A percentile compares a stretch with the other conserved stretches of the same genome.
These are phyloP conservation scores for Agelas oroides DNA, from an alignment of 37 sponge, comb jelly and placozoan species.

Conservation along the genomic window DNA sequence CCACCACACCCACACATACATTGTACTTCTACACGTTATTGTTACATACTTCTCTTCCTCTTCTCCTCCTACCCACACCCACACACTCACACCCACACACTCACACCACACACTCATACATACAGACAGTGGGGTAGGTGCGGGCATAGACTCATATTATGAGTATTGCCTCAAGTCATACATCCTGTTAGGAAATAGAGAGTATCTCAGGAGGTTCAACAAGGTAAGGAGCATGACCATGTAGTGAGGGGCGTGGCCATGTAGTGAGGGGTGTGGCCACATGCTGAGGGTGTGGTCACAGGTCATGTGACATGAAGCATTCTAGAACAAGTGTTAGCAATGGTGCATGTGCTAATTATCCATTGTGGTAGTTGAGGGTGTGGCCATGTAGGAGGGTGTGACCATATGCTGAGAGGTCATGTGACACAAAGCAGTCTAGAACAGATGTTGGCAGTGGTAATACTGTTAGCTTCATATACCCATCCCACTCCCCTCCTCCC, in stretches of 20 bases:
- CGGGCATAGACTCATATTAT: slow-evolving; percentile 98
- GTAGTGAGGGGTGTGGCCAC: no score
- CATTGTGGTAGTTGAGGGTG: background rate
- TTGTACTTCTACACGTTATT: no score
- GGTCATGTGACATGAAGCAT: no score
- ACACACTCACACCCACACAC: background rate
- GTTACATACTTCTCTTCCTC: background rate
- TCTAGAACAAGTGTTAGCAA: background rate
- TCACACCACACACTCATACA: background rate
- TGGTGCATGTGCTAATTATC: background rate
- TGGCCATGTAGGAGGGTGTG: no score
- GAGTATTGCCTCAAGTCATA: slow-evolving; percentile 97
- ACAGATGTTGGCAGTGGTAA: no score
- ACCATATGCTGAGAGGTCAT: no score
- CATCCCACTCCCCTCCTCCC: no score
- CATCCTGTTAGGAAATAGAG: slow-evolving; percentile 79
- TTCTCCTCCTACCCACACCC: background rate
- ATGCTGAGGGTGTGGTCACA: no score
- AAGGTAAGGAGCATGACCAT: slow-evolving; percentile 58
- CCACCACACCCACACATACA: no score
- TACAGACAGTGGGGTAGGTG: slow-evolving; percentile 41
- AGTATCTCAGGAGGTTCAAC: slow-evolving; percentile 76
- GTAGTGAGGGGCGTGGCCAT: background rate
- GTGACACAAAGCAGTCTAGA: no score
- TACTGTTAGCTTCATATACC: background rate